A percentile compares a stretch with the other conserved stretches of the same genome.
Conservation (phyloP, 2,797 vertebrate genomes). For the Melanitta fusca region DNA sequence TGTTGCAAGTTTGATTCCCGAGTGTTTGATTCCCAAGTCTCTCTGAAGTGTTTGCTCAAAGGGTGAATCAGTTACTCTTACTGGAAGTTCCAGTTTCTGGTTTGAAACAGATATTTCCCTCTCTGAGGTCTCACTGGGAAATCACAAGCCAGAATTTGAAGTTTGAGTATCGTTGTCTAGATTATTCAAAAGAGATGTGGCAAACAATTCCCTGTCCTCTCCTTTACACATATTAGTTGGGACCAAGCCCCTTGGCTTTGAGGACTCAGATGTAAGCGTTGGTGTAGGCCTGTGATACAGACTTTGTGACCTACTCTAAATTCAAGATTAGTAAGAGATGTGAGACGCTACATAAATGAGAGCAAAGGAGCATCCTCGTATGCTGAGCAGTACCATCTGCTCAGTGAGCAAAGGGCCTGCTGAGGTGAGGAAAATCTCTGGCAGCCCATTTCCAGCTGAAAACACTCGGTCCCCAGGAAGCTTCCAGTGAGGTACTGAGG, state of each 20-base stretch:
- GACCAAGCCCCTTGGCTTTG: not conserved
- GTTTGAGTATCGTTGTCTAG: not conserved
- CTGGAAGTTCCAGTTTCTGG: not conserved
- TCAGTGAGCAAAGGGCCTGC: not conserved
- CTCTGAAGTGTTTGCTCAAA: not conserved
- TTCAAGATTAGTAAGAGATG: not conserved
- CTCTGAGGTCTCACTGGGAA: not conserved
- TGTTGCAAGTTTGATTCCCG: not conserved
- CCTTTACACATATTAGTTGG: not conserved
- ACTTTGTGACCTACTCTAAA: not conserved
- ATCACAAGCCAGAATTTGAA: not conserved
- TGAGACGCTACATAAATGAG: not conserved
- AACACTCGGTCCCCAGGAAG: not conserved
- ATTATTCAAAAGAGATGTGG: not conserved
- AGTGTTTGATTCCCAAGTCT: not conserved
- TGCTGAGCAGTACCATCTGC: not conserved
- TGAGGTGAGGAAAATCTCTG: not conserved
- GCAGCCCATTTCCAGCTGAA: not conserved
- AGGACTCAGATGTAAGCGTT: not conserved
- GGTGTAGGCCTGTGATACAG: not conserved
- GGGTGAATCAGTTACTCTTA: not conserved
- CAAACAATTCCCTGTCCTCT: not conserved
- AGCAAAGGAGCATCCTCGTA: not conserved
- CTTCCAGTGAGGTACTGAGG: not conserved
- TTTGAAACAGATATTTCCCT: not conserved